Base-by-base conservation (phyloP, 1,140 invertebrate species). In the Meloidogyne floridensis region DNA sequence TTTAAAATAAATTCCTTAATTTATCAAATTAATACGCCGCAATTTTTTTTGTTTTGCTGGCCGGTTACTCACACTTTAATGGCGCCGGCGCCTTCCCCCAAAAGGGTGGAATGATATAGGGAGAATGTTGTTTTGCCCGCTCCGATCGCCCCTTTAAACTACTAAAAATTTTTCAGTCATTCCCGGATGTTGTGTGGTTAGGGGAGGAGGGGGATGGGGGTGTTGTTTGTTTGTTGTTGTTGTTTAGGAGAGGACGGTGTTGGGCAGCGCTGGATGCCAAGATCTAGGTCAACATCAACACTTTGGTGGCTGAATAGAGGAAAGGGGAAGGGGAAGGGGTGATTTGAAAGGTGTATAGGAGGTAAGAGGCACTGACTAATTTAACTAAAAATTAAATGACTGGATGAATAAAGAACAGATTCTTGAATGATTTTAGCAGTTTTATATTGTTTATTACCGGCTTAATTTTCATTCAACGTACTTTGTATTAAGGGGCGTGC, bases 241-340 rank as follows among this genome's bases (percentile, higher is more conserved):
- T n/a, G 10, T 5, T 15, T 5, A 3, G 15, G 10, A n/a, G n/a
- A n/a, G 10, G 15, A 7, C n/a, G 3, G 10, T 65, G 15, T 65
- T n/a, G n/a, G 59, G 59, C 59, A 65, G 59, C 7, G 59, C 4
- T 65, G 15, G 59, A 65, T 65, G 59, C 59, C 59, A 65, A 65
- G 59, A 65, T 65, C 59, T 65, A 65, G 59, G 59, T 65, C 59
- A 65, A 65, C 59, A 65, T n/a, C 59, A 65, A 65, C 59, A 65
- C 15, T 65, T 65, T 65, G 59, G 59, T 65, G 59, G 59, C n/a
- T 65, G 32, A 32, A 32, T 32, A 65, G 7, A 65, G n/a, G n/a
- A 65, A n/a, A 18, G 32, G 32, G 32, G 32, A 6, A 7, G n/a
- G n/a, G 10, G 15, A 59, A 15, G 56, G 10, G 54, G 56, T 59